Conservation (phyloP, 2,888 invertebrate genomes). For the Biston stratarius region DNA sequence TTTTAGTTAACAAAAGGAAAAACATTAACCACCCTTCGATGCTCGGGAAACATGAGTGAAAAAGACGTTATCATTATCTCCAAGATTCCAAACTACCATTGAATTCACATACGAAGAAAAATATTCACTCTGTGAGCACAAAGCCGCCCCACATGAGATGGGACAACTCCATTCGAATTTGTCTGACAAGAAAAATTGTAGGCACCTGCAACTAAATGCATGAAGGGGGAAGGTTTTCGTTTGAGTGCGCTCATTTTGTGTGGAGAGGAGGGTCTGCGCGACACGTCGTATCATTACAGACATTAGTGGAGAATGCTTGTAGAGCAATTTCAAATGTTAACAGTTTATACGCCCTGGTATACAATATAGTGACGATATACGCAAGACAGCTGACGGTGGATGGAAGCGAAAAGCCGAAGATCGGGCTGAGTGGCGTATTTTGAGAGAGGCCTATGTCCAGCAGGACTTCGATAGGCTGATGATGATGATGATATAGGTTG, state of each 20-base stretch:
- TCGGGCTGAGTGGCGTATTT: too few relatives aligned
- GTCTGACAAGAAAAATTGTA: conserved; percentile 80
- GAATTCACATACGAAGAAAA: conserved; percentile 37
- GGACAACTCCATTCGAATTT: conserved; percentile 69
- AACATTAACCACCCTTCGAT: conserved; percentile 11
- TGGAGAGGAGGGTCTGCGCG: conserved; percentile 66
- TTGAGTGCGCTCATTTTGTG: conserved; percentile 80
- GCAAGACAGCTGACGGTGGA: too few relatives aligned
- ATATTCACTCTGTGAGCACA: conserved; percentile 46
- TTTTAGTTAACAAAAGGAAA: conserved; percentile 2
- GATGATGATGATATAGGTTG: too few relatives aligned
- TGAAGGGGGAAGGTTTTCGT: conserved; percentile 51
- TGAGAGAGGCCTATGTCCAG: too few relatives aligned
- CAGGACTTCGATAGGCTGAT: too few relatives aligned
- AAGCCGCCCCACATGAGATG: conserved; percentile 57
- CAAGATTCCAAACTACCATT: conserved; percentile 37
- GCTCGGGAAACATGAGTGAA: conserved; percentile 36
- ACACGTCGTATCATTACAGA: conserved; percentile 74
- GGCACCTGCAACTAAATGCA: conserved; percentile 84
- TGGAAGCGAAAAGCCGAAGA: too few relatives aligned
- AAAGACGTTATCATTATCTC: conserved; percentile 46
- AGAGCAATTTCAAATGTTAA: too few relatives aligned
- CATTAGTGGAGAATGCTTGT: conserved; percentile 66
- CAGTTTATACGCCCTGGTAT: too few relatives aligned
- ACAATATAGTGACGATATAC: too few relatives aligned